Conservation (phyloP, 2,888 invertebrate species). For the Andrena bucephala region DNA sequence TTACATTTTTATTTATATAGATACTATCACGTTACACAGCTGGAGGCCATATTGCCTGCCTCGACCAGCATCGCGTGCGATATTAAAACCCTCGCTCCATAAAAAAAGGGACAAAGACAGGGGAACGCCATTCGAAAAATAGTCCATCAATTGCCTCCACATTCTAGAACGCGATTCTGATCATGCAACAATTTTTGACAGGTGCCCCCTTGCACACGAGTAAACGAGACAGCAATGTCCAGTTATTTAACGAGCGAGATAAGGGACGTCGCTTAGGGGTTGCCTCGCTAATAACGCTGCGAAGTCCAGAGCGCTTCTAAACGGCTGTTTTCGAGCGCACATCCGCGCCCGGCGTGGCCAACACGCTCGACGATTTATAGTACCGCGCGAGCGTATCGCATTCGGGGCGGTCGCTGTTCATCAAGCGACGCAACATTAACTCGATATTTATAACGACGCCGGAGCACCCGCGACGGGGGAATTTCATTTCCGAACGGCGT, state of each 20-base stretch:
- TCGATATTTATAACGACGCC: slow-evolving; percentile 49
- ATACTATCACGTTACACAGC: too few species aligned
- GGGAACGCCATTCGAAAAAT: not conserved
- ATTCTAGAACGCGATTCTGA: not conserved
- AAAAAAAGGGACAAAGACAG: too few species aligned
- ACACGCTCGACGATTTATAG: slow-evolving; percentile 27
- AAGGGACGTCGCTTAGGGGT: not conserved
- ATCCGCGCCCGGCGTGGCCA: not conserved
- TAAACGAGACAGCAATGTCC: not conserved
- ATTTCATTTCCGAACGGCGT: slow-evolving; percentile 53
- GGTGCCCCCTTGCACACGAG: not conserved
- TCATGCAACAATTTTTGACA: not conserved
- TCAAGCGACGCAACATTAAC: slow-evolving; percentile 43
- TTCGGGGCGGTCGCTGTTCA: slow-evolving; percentile 36
- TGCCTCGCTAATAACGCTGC: not conserved
- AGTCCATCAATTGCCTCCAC: not conserved
- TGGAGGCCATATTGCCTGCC: too few species aligned
- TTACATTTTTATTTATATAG: too few species aligned
- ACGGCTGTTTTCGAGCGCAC: not conserved
- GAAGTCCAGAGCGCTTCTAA: not conserved
- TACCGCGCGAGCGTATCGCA: slow-evolving; percentile 27
- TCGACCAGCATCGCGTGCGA: too few species aligned
- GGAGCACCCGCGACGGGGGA: slow-evolving; percentile 17
- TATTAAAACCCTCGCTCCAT: too few species aligned
- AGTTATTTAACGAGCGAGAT: not conserved